Conservation (phyloP, 1,140 invertebrate genomes). For the Anagrus nilaparvatae region DNA sequence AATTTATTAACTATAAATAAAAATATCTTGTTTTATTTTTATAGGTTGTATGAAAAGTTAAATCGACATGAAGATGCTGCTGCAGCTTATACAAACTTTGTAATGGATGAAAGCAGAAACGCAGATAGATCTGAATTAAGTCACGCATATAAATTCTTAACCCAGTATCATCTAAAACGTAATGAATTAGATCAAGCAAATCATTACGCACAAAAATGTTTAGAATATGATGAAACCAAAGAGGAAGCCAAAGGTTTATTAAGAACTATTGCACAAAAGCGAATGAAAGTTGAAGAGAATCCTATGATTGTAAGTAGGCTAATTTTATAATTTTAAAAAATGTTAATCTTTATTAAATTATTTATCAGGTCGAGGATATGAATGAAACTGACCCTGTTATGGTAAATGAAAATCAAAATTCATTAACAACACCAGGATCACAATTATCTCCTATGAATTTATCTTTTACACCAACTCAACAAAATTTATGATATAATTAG, state of each 20-base stretch:
- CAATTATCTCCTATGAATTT: conserved; percentile 39
- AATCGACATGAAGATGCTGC: conserved; percentile 80
- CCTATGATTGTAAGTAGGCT: conserved; percentile 38
- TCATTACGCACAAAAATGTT: conserved; percentile 86
- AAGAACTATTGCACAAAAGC: conserved; percentile 65
- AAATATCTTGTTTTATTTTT: conserved; percentile 13
- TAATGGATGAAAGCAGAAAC: conserved; percentile 60
- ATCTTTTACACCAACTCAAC: conserved; percentile 34
- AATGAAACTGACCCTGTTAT: conserved; percentile 38
- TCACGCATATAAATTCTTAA: conserved; percentile 80
- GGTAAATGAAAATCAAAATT: conserved; percentile 21
- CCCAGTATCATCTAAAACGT: conserved; percentile 78
- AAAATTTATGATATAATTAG: conserved; percentile 10
- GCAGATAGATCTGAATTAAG: conserved; percentile 70
- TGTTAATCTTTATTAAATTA: conserved; percentile 5
- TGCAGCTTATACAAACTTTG: conserved; percentile 81
- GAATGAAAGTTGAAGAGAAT: conserved; percentile 44
- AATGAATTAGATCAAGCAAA: conserved; percentile 77
- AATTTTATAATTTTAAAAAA: background rate
- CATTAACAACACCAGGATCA: conserved; percentile 26
- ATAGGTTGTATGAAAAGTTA: conserved; percentile 77
- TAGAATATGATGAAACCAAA: conserved; percentile 79
- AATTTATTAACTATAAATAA: background rate
- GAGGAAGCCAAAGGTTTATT: conserved; percentile 84
- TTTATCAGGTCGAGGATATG: conserved; percentile 37